Evolutionary conservation across 2,797 vertebrate species (phyloP).

Genomic region (Danio tinwini): DNA sequence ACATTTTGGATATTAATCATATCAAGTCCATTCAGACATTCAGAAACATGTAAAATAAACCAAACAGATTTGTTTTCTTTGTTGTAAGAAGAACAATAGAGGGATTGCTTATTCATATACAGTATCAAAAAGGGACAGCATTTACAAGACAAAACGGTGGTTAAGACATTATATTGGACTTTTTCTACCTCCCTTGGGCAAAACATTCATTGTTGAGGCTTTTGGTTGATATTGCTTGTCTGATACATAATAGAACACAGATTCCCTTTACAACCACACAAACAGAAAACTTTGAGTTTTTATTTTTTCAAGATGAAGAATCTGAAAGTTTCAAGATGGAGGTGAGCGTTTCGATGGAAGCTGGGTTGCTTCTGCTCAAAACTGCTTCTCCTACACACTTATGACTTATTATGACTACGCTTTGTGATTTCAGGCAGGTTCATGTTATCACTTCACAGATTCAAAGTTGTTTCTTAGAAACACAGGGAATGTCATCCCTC

Average conservation of each 20-base stretch:
- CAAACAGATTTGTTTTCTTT: not conserved
- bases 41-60: not conserved
- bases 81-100: not conserved
- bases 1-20: not conserved
- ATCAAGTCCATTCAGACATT: not conserved
- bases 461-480: constrained; percentile 37
- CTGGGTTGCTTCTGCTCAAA: constrained; percentile 53
- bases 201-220: constrained; percentile 68
- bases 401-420: constrained; percentile 23
- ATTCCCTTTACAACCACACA: constrained; percentile 63
- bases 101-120: not conserved
- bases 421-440: constrained; percentile 18
- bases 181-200: constrained; percentile 61
- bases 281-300: constrained; percentile 52
- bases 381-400: constrained; percentile 45
- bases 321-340: constrained; percentile 62
- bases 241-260: constrained; percentile 75
- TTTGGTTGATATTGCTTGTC: constrained; percentile 74
- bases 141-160: constrained; percentile 60
- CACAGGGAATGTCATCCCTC: constrained; percentile 45
- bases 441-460: constrained; percentile 18
- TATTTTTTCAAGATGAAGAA: constrained; percentile 69
- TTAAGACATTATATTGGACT: constrained; percentile 60
- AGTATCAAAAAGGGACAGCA: not conserved
- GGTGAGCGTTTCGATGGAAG: constrained; percentile 46